These are phyloP conservation scores for Dasyprocta punctata DNA, from an alignment of 2,113 vertebrate genomes.

Conservation along the genomic window DNA sequence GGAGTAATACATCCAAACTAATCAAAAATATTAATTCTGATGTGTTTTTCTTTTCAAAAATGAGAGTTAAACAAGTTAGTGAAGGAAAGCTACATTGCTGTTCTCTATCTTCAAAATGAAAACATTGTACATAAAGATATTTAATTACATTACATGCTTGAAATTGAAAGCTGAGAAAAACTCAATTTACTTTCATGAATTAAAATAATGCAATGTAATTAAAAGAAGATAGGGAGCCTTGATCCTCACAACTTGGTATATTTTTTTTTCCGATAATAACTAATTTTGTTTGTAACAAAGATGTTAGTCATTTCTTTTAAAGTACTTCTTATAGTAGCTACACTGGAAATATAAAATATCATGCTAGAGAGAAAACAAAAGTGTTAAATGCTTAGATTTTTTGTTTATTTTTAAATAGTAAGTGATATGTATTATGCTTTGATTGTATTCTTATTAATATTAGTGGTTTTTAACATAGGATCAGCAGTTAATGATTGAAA, in stretches of 20 bases:
- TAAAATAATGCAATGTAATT: conserved; percentile 59
- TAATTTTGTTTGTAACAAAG: conserved; percentile 24
- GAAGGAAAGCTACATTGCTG: not conserved
- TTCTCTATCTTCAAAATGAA: conserved; percentile 57
- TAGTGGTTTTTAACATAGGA: not conserved
- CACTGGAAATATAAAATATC: conserved; percentile 2
- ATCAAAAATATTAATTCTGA: not conserved
- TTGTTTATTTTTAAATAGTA: not conserved
- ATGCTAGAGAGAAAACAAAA: not conserved
- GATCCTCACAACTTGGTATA: conserved; percentile 16
- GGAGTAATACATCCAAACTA: not conserved
- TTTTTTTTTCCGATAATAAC: not conserved
- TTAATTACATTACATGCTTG: conserved; percentile 55
- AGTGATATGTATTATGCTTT: not conserved
- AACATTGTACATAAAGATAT: not conserved
- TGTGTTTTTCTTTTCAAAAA: not conserved
- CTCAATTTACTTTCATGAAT: conserved; percentile 48
- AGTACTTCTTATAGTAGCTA: not conserved
- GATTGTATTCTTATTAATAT: not conserved
- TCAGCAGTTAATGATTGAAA: not conserved
- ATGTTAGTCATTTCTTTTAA: conserved; percentile 26
- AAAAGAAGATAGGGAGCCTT: conserved; percentile 32
- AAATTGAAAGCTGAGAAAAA: conserved; percentile 60
- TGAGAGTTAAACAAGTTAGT: not conserved
- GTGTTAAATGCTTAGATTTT: not conserved